Percentiles rank a stretch among this genome's conserved stretches.
phyloP scores from a whole-genome alignment of 2,113 vertebrate genomes.

The Dissostichus mawsoni region DNA sequence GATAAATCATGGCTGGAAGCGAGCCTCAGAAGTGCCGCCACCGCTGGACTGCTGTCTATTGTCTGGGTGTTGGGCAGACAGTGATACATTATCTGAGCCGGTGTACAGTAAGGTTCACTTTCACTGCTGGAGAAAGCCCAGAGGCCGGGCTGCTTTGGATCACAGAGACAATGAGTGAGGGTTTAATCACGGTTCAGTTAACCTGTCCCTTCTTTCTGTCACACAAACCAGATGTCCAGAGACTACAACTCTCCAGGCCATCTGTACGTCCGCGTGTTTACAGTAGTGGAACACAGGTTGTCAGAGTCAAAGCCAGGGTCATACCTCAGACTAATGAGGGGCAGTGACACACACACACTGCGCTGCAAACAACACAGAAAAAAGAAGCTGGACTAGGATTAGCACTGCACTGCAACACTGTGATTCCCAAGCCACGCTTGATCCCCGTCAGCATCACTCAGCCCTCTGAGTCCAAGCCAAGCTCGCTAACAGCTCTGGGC shows the following conservation, averaged over 20 bases:
- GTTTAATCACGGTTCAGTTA: constrained; percentile 76
- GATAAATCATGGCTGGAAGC: constrained; percentile 63
- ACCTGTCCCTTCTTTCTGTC: constrained; percentile 69
- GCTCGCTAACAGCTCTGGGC: constrained; percentile 64
- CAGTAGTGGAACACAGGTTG: constrained; percentile 58
- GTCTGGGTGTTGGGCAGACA: constrained; percentile 58
- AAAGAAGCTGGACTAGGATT: constrained; percentile 61
- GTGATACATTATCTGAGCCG: constrained; percentile 69
- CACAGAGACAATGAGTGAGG: constrained; percentile 70
- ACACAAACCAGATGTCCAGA: constrained; percentile 75
- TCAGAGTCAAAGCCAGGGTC: constrained; percentile 57
- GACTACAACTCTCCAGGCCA: constrained; percentile 53
- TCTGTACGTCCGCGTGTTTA: constrained; percentile 63
- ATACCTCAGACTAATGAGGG: constrained; percentile 65
- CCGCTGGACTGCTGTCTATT: constrained; percentile 52
- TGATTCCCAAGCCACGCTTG: constrained; percentile 64
- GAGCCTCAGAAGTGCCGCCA: constrained; percentile 56
- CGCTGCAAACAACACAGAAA: constrained; percentile 40
- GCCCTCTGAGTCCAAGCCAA: constrained; percentile 61
- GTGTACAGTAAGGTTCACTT: constrained; percentile 46
- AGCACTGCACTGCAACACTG: constrained; percentile 49
- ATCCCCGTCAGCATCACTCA: constrained; percentile 75
- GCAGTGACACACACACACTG: constrained; percentile 36
- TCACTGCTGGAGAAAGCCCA: constrained; percentile 67
- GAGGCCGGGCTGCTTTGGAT: constrained; percentile 64